phyloP scores from a whole-genome alignment of 2,113 vertebrate genomes.

The Ciconia maguari region DNA sequence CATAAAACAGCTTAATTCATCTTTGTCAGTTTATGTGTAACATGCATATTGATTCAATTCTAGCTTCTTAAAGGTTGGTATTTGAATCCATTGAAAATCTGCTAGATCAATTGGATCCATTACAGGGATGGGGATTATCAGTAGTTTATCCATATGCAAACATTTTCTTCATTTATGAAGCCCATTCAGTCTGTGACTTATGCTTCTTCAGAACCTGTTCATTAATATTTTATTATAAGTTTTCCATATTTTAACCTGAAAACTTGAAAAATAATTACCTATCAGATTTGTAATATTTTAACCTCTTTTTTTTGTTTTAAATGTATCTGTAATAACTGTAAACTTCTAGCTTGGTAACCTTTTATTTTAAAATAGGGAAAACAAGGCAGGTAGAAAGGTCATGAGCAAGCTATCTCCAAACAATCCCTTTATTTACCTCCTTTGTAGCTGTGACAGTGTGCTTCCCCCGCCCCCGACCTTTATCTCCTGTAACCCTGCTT shows the following conservation, averaged over 20 bases:
- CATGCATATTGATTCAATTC: conserved; percentile 17
- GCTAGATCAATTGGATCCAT: neutral
- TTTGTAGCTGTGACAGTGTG: neutral
- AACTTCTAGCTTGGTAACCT: neutral
- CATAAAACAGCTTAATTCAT: conserved; percentile 55
- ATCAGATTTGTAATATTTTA: neutral
- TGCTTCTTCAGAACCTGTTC: neutral
- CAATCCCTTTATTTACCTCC: neutral
- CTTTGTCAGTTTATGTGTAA: conserved; percentile 25
- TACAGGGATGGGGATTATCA: neutral
- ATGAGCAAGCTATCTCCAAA: neutral
- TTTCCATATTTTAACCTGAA: neutral
- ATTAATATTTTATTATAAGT: neutral
- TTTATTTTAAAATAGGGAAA: neutral
- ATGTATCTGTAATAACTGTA: neutral
- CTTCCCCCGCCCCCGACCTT: no score
- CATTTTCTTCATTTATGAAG: neutral
- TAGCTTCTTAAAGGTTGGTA: neutral
- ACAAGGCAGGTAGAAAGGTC: neutral
- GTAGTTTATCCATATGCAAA: neutral
- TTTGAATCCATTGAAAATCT: neutral
- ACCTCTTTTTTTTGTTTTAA: neutral
- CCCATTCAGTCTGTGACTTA: neutral
- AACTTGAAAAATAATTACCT: neutral
- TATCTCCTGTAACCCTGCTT: no score